Base-by-base conservation (phyloP, 2,888 invertebrate species). In the Corythucha ciliata region DNA sequence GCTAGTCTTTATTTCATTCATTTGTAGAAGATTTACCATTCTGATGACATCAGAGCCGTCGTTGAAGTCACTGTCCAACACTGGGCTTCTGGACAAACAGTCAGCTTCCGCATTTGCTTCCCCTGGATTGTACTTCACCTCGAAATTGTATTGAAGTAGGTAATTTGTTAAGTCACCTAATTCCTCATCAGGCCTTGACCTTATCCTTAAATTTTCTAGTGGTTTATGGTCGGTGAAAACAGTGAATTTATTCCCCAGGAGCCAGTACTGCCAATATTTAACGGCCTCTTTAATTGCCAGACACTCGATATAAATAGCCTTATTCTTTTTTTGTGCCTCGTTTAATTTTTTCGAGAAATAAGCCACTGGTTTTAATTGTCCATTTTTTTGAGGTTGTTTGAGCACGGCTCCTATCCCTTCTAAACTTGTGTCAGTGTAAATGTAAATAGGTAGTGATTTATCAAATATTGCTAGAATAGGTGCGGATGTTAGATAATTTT, bases 71-170 rank as follows among this genome's bases (percentile, higher is more conserved):
- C 52, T 26, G n/a, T 56, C 52, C 20, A 59, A 48, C n/a, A 59
- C 58, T 14, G 56, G 56, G 24, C 58, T 60, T 45, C 55, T 55
- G 7, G 56, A 57, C 2, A 59, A 33, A 24, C 55, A 54, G 44
- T 60, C 59, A 12, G 59, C 58, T 47, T 60, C 60, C 20, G 46
- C 14, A 52, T 60, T 60, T 20, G 22, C n/a, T 33, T 51, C 54
- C 20, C 60, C 60, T 49, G 59, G 59, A 16, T 24, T 10, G 46
- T 59, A 58, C 50, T 18, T 57, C 6, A 59, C 39, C 26, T 55
- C 16, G 39, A 59, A 60, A 27, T 60, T 53, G 32, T 44, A 60
- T 53, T 59, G 59, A 2, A 56, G 57, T 34, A 60, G 24, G 40
- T 57, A 58, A 46, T 54, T 52, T 14, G 50, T 53, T 22, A 59